Evolutionary conservation across 2,888 invertebrate genomes (phyloP).

Genomic region (Epiblema foenella): DNA sequence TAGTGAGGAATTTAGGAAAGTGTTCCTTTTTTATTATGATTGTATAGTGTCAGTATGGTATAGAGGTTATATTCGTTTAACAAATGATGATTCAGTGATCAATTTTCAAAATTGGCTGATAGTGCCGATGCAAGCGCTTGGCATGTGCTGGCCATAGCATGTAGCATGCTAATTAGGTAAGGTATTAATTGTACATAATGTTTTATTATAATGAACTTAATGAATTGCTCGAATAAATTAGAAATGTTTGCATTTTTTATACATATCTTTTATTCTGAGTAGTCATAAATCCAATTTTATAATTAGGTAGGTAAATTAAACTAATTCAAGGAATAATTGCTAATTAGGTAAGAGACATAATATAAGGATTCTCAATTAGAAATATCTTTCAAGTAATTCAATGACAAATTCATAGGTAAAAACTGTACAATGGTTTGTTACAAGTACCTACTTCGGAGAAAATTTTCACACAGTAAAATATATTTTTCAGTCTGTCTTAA

Average conservation of each 20-base stretch:
- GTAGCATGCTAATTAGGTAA: constrained; percentile 39
- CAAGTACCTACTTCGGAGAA: neutral
- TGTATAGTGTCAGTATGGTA: constrained; percentile 68
- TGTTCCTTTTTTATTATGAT: constrained; percentile 67
- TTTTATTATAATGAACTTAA: constrained; percentile 38
- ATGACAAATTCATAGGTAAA: neutral
- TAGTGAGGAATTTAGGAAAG: constrained; percentile 60
- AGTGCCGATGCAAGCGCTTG: constrained; percentile 64
- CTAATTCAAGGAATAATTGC: neutral
- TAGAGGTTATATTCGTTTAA: constrained; percentile 59
- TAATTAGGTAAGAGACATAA: no score
- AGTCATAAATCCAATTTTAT: neutral
- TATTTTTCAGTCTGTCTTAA: constrained; percentile 31
- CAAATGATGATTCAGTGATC: constrained; percentile 63
- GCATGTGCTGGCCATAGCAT: constrained; percentile 71
- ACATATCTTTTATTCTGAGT: neutral
- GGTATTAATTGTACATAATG: constrained; percentile 45
- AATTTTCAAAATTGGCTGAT: constrained; percentile 70
- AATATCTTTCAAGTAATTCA: neutral
- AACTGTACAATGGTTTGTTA: neutral
- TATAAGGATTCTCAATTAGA: neutral
- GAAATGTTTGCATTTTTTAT: constrained; percentile 34
- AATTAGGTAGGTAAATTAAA: neutral
- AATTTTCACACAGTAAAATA: constrained; percentile 17
- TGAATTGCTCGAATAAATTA: constrained; percentile 45